These are phyloP conservation scores for Pelmatolapia mariae DNA, from an alignment of 2,113 vertebrate genomes.

Conservation along the genomic window DNA sequence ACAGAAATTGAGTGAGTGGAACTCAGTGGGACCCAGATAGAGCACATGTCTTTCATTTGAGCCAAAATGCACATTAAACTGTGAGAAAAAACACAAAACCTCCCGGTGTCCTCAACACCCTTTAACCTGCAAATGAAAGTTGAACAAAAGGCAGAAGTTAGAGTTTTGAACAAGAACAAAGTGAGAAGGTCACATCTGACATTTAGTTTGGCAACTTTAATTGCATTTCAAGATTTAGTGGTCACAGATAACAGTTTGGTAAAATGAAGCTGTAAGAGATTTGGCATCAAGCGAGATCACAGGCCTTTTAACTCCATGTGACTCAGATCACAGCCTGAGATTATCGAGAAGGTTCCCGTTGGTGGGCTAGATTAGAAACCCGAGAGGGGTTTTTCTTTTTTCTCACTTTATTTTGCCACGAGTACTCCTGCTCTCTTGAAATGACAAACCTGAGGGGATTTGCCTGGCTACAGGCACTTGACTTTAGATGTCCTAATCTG, in stretches of 20 bases:
- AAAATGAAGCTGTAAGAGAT: neutral
- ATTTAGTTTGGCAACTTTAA: neutral
- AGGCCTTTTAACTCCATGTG: neutral
- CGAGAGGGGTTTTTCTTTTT: neutral
- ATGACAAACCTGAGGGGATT: neutral
- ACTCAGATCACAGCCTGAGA: neutral
- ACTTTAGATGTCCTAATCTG: neutral
- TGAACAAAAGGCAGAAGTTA: neutral
- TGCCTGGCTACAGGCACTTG: neutral
- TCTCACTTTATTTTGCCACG: neutral
- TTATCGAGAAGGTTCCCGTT: neutral
- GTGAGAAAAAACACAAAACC: conserved; percentile 42
- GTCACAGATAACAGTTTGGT: neutral
- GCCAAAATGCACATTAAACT: conserved; percentile 60
- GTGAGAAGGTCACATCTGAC: neutral
- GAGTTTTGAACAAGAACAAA: neutral
- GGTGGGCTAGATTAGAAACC: neutral
- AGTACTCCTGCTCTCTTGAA: neutral
- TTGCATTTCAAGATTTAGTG: neutral
- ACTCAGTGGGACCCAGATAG: conserved; percentile 64
- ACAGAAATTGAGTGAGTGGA: conserved; percentile 67
- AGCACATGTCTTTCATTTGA: conserved; percentile 74
- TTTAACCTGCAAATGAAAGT: conserved; percentile 22
- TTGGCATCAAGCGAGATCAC: neutral
- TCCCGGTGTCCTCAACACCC: neutral